Evolutionary conservation across 2,797 vertebrate species (phyloP).

Genomic region (Glyptemys insculpta): DNA sequence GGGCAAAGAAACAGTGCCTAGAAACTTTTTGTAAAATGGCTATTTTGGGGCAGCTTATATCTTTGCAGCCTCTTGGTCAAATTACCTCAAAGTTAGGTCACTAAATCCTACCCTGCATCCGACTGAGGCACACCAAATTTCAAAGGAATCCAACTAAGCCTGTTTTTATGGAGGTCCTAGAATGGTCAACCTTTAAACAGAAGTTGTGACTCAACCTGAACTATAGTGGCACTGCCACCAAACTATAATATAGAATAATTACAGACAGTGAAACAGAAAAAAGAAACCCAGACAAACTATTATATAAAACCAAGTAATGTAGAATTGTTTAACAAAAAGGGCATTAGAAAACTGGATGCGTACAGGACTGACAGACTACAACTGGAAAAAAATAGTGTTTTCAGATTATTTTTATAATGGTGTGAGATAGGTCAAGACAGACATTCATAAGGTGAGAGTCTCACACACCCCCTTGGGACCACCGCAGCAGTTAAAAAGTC

Average conservation of each 20-base stretch:
- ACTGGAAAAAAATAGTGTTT: background rate
- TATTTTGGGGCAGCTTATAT: background rate
- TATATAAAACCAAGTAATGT: rapidly evolving
- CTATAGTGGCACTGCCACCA: background rate
- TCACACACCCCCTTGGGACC: background rate
- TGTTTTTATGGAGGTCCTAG: background rate
- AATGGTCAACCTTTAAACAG: no score
- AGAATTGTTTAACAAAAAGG: background rate
- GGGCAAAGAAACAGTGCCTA: background rate
- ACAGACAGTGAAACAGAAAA: background rate
- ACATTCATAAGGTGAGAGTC: background rate
- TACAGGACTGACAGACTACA: background rate
- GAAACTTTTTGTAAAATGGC: background rate
- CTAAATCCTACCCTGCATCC: background rate
- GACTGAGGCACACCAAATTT: background rate
- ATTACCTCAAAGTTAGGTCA: background rate
- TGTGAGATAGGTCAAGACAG: background rate
- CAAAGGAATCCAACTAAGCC: background rate
- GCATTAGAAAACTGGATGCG: background rate
- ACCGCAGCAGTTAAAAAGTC: background rate
- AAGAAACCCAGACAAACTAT: background rate
- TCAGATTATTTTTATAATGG: background rate
- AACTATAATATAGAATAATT: background rate
- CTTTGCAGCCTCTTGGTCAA: background rate
- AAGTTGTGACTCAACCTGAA: background rate